A percentile compares a stretch with the other conserved stretches of the same genome.
These are phyloP conservation scores for Acanthopagrus latus DNA, from an alignment of 2,797 vertebrate genomes.

Conservation along the genomic window DNA sequence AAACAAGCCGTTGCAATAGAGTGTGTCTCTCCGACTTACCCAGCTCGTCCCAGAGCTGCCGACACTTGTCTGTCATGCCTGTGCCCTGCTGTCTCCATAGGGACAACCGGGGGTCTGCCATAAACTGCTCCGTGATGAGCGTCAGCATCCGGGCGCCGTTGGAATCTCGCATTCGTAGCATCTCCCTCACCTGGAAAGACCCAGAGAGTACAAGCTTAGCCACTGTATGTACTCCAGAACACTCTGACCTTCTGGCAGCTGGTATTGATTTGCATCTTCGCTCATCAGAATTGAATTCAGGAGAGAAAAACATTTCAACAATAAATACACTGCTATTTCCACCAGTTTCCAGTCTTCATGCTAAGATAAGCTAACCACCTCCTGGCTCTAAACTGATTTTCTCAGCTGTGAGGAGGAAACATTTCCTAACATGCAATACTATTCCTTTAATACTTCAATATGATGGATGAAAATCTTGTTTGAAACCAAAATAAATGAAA, in stretches of 20 bases:
- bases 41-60: constrained; percentile 98
- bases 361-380: background rate
- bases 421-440: background rate
- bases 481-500: background rate
- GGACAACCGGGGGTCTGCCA: constrained; percentile 96
- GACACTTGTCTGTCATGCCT: constrained; percentile 98
- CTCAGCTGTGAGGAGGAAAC: background rate
- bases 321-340: background rate
- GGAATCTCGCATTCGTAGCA: constrained; percentile 98
- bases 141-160: constrained; percentile 98
- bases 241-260: background rate
- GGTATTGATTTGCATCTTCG: background rate
- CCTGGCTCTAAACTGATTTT: no score
- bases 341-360: background rate
- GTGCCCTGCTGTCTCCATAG: constrained; percentile 99
- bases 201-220: constrained; percentile 1
- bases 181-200: constrained; percentile 93
- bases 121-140: constrained; percentile 97
- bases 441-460: background rate
- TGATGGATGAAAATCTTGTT: background rate
- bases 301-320: background rate
- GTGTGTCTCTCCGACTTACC: constrained; percentile 83
- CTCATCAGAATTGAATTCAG: background rate
- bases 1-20: background rate
- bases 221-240: background rate